Evolutionary conservation across 2,797 vertebrate genomes (phyloP).

Genomic region (Iguana delicatissima): DNA sequence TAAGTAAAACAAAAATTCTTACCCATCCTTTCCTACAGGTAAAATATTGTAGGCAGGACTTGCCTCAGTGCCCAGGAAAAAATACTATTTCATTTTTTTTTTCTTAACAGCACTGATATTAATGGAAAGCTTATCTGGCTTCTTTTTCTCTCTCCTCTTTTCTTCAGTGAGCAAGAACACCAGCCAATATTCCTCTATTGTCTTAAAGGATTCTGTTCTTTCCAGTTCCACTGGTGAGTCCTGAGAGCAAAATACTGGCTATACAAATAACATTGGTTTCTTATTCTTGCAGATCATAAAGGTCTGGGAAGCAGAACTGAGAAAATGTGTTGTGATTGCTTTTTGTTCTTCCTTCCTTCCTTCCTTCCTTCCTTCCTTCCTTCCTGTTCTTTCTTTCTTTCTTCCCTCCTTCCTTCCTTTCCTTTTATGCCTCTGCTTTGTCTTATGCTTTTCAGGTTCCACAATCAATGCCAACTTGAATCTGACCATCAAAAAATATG

Average conservation of each 20-base stretch:
- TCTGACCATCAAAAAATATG: slow-evolving; percentile 7
- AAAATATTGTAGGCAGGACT: not conserved
- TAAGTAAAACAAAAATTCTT: too few species aligned
- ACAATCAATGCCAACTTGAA: not conserved
- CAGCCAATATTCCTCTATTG: not conserved
- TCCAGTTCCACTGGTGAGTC: not conserved
- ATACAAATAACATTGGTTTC: not conserved
- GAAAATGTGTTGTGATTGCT: not conserved
- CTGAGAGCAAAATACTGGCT: not conserved
- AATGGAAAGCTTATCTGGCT: too few species aligned
- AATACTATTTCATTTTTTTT: not conserved
- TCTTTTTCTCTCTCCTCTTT: slow-evolving; percentile 11
- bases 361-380: too few species aligned
- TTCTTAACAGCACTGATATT: too few species aligned
- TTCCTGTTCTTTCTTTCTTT: too few species aligned
- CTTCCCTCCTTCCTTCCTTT: not conserved
- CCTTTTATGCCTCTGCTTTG: not conserved
- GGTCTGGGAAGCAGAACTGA: not conserved
- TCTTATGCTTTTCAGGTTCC: not conserved
- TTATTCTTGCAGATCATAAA: slow-evolving; percentile 13
- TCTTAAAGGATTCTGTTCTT: not conserved
- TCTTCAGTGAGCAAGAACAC: not conserved
- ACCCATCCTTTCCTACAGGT: too few species aligned
- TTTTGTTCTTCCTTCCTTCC: not conserved
- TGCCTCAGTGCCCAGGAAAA: not conserved